Evolutionary conservation across 2,113 vertebrate genomes (phyloP), one percentile per base, ranked within the genome.

Genomic region (Irena cyanogastra): DNA sequence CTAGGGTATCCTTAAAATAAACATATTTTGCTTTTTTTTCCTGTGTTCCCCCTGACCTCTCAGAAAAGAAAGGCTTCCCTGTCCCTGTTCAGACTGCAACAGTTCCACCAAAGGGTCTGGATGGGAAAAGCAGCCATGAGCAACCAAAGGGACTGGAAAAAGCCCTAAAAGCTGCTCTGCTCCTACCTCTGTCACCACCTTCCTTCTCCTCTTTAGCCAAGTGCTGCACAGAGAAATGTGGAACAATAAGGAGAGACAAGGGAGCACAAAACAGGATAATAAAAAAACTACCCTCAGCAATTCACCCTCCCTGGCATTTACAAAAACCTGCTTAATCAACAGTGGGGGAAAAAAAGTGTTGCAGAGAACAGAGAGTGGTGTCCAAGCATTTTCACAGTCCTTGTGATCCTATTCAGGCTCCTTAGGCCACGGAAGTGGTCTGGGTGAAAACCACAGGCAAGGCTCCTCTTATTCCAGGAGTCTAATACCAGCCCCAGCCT

Each of bases 201-300:
- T 54, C 65, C 6, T 75, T 78, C 87, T 39, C n/a, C 64, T 64
- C 71, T 26, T 47, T 7, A 60, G 68, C 59, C 92, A 82, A 79
- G 41, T 5, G 60, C 70, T 75, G 78, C 52, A 69, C 33, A 50
- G 24, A 24, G 66, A 42, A n/a, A 59, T 4, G 54, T 15, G 26
- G 56, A 66, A 90, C 18, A 57, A 95, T 81, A 96, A 96, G 11
- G 54, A 94, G 81, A 88, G 81, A 87, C 76, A 56, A 81, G 61
- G 82, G 63, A 74, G 64, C 2, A 10, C 79, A 84, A 94, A 97
- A 89, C 6, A 7, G 18, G 27, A 42, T 49, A 72, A 89, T 56
- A 79, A 59, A 92, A 42, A 44, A 37, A 75, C 69, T n/a, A 42
- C 30, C 83, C 63, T 60, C 80, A 88, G 77, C 66, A 74, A 49